Evolutionary conservation across 1,140 invertebrate genomes (phyloP).

Genomic region (Trachymyrmex cornetzi): DNA sequence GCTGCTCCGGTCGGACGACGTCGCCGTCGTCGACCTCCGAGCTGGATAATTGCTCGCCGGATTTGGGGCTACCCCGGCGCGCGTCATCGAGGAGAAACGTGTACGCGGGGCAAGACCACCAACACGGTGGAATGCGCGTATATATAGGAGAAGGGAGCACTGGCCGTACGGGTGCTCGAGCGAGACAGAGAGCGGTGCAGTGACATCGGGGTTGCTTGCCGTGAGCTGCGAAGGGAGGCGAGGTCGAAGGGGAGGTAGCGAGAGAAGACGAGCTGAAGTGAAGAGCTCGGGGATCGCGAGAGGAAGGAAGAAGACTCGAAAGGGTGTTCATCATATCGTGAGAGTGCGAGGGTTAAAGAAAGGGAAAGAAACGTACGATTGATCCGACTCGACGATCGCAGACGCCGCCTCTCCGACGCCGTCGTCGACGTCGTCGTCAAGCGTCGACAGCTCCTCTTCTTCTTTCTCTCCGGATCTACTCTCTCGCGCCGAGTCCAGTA

Average conservation of each 20-base stretch:
- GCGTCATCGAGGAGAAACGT: conserved; percentile 30
- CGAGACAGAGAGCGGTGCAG: conserved; percentile 61
- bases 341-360: neutral
- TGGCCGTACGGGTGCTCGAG: conserved; percentile 56
- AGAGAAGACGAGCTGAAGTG: neutral
- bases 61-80: neutral
- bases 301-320: neutral
- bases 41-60: neutral
- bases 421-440: neutral
- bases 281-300: neutral
- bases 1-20: neutral
- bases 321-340: conserved; percentile 10
- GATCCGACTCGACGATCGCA: conserved; percentile 24
- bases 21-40: neutral
- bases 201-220: conserved; percentile 56
- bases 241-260: neutral
- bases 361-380: conserved; percentile 23
- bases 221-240: conserved; percentile 47
- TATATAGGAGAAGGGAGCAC: conserved; percentile 62
- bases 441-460: neutral
- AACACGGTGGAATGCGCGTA: conserved; percentile 57
- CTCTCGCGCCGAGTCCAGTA: neutral
- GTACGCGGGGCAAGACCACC: conserved; percentile 40
- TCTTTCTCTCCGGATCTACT: neutral
- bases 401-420: conserved; percentile 4